These are phyloP conservation scores for Gadus macrocephalus DNA, from an alignment of 2,113 vertebrate species.

Conservation along the genomic window DNA sequence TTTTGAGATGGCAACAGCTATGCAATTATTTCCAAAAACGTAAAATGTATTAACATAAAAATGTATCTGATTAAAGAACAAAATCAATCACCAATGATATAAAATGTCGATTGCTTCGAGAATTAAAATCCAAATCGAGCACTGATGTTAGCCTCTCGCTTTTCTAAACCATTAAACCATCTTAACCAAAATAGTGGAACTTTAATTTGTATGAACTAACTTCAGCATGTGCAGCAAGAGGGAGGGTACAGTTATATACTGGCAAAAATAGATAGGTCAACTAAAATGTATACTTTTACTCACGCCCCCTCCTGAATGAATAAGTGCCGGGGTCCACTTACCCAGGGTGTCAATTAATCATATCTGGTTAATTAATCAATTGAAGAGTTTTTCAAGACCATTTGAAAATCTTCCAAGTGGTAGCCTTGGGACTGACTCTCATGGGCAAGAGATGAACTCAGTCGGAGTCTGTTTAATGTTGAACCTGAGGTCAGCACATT, in stretches of 20 bases:
- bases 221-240: constrained; percentile 1
- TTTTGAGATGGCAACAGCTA: no score
- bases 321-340: constrained; percentile 30
- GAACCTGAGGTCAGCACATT: constrained; percentile 44
- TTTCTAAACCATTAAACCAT: no score
- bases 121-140: no score
- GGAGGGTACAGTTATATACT: not conserved
- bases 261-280: not conserved
- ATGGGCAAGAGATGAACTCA: constrained; percentile 27
- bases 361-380: constrained; percentile 54
- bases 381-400: constrained; percentile 24
- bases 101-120: no score
- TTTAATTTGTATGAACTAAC: not conserved
- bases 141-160: no score
- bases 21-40: no score
- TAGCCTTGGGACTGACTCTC: constrained; percentile 45
- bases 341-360: constrained; percentile 56
- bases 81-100: no score
- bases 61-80: no score
- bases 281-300: constrained; percentile 20
- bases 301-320: constrained; percentile 21
- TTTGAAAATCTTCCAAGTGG: constrained; percentile 56
- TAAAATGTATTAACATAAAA: no score
- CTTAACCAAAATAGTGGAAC: no score
- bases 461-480: constrained; percentile 43